phyloP scores from a whole-genome alignment of 2,113 vertebrate species.

The Empidonax alnorum region DNA sequence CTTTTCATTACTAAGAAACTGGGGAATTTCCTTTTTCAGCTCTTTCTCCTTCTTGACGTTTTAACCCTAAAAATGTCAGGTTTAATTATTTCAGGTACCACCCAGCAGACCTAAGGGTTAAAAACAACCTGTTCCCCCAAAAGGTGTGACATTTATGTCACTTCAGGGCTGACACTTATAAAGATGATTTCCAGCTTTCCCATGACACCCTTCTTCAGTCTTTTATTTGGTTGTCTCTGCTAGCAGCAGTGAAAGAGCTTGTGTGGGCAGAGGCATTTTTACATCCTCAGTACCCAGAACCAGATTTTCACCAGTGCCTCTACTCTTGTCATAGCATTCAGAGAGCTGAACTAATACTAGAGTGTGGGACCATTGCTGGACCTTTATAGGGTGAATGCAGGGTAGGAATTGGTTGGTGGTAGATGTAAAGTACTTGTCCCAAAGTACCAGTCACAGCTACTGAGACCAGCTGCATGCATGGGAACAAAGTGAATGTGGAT shows the following conservation, averaged over 20 bases:
- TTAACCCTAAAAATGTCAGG: constrained; percentile 83
- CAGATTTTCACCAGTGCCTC: neutral
- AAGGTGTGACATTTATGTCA: constrained; percentile 10
- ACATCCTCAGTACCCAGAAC: neutral
- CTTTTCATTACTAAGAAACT: constrained; percentile 84
- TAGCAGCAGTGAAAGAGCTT: neutral
- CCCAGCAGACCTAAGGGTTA: constrained; percentile 74
- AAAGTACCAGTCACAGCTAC: neutral
- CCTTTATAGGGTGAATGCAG: neutral
- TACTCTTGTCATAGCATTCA: neutral
- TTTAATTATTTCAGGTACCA: constrained; percentile 78
- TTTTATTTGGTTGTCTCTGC: neutral
- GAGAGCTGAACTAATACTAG: neutral
- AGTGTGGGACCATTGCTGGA: neutral
- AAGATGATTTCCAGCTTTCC: neutral
- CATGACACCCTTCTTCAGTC: neutral
- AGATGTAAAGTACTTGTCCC: neutral
- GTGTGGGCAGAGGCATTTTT: neutral
- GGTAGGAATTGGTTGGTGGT: neutral
- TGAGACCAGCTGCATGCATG: neutral
- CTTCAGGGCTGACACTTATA: neutral
- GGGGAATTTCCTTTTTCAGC: constrained; percentile 83
- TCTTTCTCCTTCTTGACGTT: constrained; percentile 80
- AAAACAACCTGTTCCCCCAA: constrained; percentile 61
- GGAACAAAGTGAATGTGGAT: neutral